A percentile compares a stretch with the other conserved stretches of the same genome.
Conservation (phyloP, 2,113 vertebrate genomes). For the Catharus bicknelli region DNA sequence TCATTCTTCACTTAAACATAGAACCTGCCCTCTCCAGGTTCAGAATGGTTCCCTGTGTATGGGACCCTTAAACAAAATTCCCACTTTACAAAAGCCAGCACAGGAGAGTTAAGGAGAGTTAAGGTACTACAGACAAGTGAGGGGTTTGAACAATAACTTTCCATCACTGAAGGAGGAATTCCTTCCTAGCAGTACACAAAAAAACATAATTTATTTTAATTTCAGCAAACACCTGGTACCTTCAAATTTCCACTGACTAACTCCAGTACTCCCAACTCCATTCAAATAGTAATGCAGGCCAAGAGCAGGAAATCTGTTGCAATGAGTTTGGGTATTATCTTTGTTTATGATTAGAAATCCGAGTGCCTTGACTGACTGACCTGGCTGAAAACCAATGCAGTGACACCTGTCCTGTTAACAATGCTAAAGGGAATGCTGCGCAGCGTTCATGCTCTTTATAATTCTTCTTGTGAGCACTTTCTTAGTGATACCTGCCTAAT, state of each 20-base stretch:
- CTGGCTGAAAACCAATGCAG: background rate
- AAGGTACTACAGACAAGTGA: background rate
- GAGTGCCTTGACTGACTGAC: background rate
- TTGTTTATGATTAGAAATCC: background rate
- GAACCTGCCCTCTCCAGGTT: background rate
- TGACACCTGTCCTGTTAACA: background rate
- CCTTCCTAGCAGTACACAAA: background rate
- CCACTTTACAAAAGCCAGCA: background rate
- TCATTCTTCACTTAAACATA: background rate
- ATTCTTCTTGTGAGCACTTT: background rate
- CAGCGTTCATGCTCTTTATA: background rate
- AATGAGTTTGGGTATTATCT: background rate
- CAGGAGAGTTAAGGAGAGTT: background rate
- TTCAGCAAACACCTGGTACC: background rate
- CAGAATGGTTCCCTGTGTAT: background rate
- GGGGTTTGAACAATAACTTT: background rate
- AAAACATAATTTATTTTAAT: background rate
- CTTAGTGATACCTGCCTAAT: background rate
- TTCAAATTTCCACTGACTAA: background rate
- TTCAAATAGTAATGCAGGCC: background rate
- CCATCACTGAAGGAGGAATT: background rate
- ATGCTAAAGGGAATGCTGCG: background rate
- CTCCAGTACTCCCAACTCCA: background rate
- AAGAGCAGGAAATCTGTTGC: background rate
- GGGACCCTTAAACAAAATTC: background rate